Evolutionary conservation across 2,797 vertebrate genomes (phyloP).

Genomic region (Halcyon chelicuti): DNA sequence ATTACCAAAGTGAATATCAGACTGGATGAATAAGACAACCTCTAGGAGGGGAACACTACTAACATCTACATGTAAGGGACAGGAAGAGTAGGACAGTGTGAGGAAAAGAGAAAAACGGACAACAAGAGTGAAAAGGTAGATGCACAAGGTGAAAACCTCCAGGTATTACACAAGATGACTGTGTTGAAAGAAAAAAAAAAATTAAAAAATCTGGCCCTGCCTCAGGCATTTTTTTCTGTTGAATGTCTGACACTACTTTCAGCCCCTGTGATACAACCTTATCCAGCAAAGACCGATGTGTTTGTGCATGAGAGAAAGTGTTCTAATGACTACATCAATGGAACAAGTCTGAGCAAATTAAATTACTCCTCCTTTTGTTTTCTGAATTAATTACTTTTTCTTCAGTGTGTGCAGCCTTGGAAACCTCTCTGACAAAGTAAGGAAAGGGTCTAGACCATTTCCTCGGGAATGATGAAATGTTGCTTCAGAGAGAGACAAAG

Average conservation of each 20-base stretch:
- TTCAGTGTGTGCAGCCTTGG: background rate
- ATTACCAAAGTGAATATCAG: background rate
- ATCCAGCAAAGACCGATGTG: background rate
- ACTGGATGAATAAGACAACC: background rate
- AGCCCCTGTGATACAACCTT: background rate
- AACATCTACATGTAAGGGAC: background rate
- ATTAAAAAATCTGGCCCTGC: background rate
- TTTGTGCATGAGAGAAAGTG: background rate
- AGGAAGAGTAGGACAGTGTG: background rate
- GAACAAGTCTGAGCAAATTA: constrained; percentile 66
- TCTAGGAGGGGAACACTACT: background rate
- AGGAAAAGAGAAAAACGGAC: background rate
- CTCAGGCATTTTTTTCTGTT: background rate
- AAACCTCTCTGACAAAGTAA: constrained; percentile 17
- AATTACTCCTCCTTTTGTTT: constrained; percentile 66
- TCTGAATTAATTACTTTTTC: constrained; percentile 51
- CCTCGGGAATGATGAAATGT: background rate
- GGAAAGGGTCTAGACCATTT: background rate
- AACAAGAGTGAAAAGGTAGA: background rate
- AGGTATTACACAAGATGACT: background rate
- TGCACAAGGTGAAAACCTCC: background rate
- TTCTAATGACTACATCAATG: constrained; percentile 43
- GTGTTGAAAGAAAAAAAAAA: background rate
- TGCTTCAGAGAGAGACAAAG: background rate
- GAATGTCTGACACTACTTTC: background rate